phyloP scores from a whole-genome alignment of 2,797 vertebrate species.

The Darevskia mixta region DNA sequence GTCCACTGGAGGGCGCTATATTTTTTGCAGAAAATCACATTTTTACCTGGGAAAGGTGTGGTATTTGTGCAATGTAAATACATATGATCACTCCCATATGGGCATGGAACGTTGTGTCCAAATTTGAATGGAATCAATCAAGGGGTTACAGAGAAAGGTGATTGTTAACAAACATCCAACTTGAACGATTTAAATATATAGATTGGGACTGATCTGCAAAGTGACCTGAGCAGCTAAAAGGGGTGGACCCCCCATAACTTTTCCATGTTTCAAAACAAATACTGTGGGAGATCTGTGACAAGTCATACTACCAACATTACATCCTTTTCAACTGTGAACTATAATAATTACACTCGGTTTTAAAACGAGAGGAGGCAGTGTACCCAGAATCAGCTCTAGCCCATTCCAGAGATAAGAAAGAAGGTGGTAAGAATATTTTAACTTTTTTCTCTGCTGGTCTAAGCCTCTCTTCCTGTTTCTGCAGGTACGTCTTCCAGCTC shows the following conservation, averaged over 20 bases:
- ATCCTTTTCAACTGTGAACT: not conserved
- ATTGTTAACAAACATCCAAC: too few relatives aligned
- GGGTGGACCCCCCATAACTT: not conserved
- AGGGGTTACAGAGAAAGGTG: too few relatives aligned
- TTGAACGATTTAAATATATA: too few relatives aligned
- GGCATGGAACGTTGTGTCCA: too few relatives aligned
- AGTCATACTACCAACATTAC: too few relatives aligned
- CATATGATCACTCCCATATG: too few relatives aligned
- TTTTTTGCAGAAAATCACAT: too few relatives aligned
- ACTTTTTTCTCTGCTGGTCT: not conserved
- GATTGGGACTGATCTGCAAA: not conserved
- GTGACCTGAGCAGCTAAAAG: not conserved
- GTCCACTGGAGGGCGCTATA: too few relatives aligned
- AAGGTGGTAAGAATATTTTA: not conserved
- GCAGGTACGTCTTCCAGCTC: conserved; percentile 93
- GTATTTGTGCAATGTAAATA: too few relatives aligned
- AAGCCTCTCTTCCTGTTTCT: conserved; percentile 52
- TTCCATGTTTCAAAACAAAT: not conserved
- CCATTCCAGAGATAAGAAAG: not conserved
- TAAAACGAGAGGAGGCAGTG: not conserved
- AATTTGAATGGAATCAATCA: too few relatives aligned
- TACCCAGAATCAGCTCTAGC: not conserved
- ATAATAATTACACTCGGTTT: not conserved
- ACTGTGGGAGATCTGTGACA: not conserved
- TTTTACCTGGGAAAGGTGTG: too few relatives aligned